A percentile compares a stretch with the other conserved stretches of the same genome.
Evolutionary conservation across 2,888 invertebrate genomes (phyloP).

Genomic region (Acanthosepion lycidas): DNA sequence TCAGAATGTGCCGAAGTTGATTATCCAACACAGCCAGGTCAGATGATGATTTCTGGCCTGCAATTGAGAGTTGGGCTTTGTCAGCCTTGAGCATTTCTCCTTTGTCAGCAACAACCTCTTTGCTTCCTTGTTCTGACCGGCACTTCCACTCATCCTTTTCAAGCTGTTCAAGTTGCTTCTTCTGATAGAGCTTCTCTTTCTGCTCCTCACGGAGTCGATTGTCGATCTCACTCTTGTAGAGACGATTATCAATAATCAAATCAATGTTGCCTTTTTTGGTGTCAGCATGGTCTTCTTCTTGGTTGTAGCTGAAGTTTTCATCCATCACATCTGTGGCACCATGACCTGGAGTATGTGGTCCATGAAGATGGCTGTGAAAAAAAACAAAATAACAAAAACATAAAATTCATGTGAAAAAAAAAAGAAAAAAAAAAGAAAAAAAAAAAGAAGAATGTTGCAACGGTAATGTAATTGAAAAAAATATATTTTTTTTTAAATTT

Average conservation of each 20-base stretch:
- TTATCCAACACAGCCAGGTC: constrained; percentile 58
- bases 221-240: constrained; percentile 62
- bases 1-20: constrained; percentile 61
- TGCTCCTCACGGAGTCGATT: constrained; percentile 66
- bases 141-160: constrained; percentile 58
- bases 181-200: constrained; percentile 59
- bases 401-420: neutral
- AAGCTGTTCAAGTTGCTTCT: constrained; percentile 64
- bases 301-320: constrained; percentile 69
- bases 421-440: too few relatives aligned
- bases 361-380: constrained; percentile 60
- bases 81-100: constrained; percentile 42
- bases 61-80: constrained; percentile 45
- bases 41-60: constrained; percentile 49
- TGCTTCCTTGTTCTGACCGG: constrained; percentile 45
- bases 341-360: constrained; percentile 61
- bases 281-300: constrained; percentile 65
- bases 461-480: too few relatives aligned
- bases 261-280: constrained; percentile 61
- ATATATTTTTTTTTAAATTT: too few relatives aligned
- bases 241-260: constrained; percentile 61
- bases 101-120: constrained; percentile 44
- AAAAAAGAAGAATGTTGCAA: too few relatives aligned
- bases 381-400: constrained; percentile 37
- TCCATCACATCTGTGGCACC: constrained; percentile 72